Conservation (phyloP, 2,113 vertebrate species). For the Anhinga anhinga region DNA sequence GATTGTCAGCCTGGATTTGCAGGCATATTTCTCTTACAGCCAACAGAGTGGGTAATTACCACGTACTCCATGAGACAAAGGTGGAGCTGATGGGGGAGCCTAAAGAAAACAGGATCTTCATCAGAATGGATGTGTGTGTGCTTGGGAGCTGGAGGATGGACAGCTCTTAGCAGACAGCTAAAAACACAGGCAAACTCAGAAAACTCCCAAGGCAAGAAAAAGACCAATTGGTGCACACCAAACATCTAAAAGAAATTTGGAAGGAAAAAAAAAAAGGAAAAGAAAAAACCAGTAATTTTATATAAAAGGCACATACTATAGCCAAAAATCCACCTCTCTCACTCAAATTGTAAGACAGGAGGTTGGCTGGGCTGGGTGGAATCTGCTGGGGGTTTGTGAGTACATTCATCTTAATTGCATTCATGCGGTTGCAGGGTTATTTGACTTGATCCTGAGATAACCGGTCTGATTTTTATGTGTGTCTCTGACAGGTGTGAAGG, state of each 20-base stretch:
- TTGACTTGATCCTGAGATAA: conserved; percentile 8
- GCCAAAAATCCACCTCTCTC: background rate
- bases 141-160: accelerated
- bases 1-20: background rate
- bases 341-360: background rate
- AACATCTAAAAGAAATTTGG: background rate
- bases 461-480: background rate
- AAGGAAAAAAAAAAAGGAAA: background rate
- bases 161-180: background rate
- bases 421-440: background rate
- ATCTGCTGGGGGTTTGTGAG: background rate
- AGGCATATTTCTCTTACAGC: background rate
- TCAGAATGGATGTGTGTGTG: background rate
- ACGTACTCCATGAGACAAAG: background rate
- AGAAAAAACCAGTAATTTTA: background rate
- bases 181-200: background rate
- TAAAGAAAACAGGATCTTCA: background rate
- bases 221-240: background rate
- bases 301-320: background rate
- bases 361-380: background rate
- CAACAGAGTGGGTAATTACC: background rate
- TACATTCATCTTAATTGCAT: background rate
- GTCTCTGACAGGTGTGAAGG: background rate
- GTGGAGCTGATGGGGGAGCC: background rate
- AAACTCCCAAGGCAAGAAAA: background rate